phyloP scores from a whole-genome alignment of 1,140 invertebrate genomes.

The Alviniconcha marisindica region DNA sequence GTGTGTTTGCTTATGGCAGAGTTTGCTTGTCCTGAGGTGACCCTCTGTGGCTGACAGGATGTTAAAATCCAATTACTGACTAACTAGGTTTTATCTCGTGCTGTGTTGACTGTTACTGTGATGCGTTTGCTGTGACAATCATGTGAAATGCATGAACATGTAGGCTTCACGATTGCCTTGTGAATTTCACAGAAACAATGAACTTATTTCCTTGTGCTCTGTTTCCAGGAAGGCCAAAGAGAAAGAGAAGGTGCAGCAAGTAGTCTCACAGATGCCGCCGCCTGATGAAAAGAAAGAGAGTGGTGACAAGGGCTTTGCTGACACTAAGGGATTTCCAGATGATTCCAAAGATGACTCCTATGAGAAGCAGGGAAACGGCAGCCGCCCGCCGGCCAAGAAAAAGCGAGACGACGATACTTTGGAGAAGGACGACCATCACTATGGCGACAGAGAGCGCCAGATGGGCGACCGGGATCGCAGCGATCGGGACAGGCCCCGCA shows the following conservation, averaged over 20 bases:
- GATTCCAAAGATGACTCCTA: constrained; percentile 23
- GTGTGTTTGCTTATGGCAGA: no score
- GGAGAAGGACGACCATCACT: constrained; percentile 40
- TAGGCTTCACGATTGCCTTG: no score
- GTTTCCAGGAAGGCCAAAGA: constrained; percentile 43
- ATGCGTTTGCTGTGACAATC: no score
- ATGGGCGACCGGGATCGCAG: constrained; percentile 45
- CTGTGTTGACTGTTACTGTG: no score
- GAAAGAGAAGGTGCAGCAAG: constrained; percentile 37
- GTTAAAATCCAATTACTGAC: no score
- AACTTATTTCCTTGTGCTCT: no score
- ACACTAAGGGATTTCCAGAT: constrained; percentile 32
- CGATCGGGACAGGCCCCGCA: constrained; percentile 47
- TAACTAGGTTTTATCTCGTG: no score
- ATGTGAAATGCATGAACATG: no score
- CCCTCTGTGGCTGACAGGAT: no score
- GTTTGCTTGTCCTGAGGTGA: no score
- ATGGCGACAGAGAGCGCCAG: constrained; percentile 43
- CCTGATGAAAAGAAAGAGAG: constrained; percentile 53
- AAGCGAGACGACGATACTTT: constrained; percentile 50
- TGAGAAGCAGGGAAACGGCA: constrained; percentile 47
- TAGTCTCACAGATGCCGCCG: constrained; percentile 41
- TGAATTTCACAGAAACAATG: no score
- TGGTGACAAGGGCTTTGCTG: constrained; percentile 12
- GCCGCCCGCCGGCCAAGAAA: constrained; percentile 56